Evolutionary conservation across 2,888 invertebrate genomes (phyloP).

Genomic region (Eulithis prunata): DNA sequence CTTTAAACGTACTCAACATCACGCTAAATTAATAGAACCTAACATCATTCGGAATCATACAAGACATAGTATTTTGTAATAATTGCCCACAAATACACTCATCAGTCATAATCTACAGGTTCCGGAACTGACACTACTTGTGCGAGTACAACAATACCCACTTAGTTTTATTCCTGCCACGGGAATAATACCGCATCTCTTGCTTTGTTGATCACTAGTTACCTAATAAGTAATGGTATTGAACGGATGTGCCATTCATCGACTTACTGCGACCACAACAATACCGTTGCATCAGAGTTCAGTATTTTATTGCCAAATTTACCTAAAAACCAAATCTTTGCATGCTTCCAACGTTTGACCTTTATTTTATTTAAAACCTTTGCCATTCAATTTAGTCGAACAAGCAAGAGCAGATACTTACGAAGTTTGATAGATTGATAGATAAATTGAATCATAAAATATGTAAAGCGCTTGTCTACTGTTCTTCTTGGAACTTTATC

Average conservation of each 20-base stretch:
- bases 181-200: too few relatives aligned
- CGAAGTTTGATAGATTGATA: conserved; percentile 4
- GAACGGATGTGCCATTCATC: background rate
- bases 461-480: conserved; percentile 14
- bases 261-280: background rate
- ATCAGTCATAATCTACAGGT: too few relatives aligned
- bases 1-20: conserved; percentile 3
- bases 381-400: background rate
- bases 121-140: too few relatives aligned
- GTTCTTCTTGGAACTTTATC: conserved; percentile 29
- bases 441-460: conserved; percentile 18
- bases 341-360: background rate
- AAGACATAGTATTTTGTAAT: too few relatives aligned
- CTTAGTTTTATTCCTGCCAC: too few relatives aligned
- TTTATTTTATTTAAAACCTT: background rate
- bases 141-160: too few relatives aligned
- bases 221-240: too few relatives aligned
- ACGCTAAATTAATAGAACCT: too few relatives aligned
- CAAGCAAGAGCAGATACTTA: background rate
- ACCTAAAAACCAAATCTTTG: background rate
- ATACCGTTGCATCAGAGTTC: background rate
- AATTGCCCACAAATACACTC: too few relatives aligned
- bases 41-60: too few relatives aligned
- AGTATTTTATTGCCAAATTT: background rate
- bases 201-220: too few relatives aligned